These are phyloP conservation scores for Pollenia angustigena DNA, from an alignment of 2,888 invertebrate species.

Conservation along the genomic window DNA sequence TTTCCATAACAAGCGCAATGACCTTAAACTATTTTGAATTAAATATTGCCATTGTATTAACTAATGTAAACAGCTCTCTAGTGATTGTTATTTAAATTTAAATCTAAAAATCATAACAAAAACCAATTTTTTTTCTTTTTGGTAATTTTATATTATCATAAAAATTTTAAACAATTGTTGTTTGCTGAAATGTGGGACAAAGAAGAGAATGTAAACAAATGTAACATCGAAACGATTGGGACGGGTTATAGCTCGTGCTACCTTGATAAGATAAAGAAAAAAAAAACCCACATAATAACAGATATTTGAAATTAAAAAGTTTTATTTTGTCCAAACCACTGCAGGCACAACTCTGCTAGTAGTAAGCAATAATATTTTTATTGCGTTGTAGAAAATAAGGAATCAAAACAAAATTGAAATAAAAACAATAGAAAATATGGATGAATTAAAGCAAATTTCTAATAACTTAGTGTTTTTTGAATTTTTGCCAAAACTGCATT, in stretches of 20 bases:
- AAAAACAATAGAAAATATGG: constrained; percentile 6
- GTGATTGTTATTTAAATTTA: background rate
- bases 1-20: constrained; percentile 3
- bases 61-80: too few species aligned
- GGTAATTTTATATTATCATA: background rate
- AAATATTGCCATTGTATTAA: background rate
- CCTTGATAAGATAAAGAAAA: constrained; percentile 25
- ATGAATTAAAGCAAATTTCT: background rate
- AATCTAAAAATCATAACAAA: constrained; percentile 6
- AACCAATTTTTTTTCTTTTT: background rate
- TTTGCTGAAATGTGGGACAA: background rate
- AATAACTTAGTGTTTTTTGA: background rate
- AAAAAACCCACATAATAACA: background rate
- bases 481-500: too few species aligned
- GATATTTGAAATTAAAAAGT: background rate
- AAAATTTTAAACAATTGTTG: constrained; percentile 13
- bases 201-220: constrained; percentile 7
- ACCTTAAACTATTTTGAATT: constrained; percentile 7
- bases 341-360: too few species aligned
- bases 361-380: background rate
- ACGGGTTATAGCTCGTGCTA: constrained; percentile 22
- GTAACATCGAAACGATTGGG: background rate
- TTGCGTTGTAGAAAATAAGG: constrained; percentile 32
- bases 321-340: background rate
- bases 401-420: constrained; percentile 51